Base-by-base conservation (phyloP, 2,888 invertebrate species). In the Phanerotoma sp. region DNA sequence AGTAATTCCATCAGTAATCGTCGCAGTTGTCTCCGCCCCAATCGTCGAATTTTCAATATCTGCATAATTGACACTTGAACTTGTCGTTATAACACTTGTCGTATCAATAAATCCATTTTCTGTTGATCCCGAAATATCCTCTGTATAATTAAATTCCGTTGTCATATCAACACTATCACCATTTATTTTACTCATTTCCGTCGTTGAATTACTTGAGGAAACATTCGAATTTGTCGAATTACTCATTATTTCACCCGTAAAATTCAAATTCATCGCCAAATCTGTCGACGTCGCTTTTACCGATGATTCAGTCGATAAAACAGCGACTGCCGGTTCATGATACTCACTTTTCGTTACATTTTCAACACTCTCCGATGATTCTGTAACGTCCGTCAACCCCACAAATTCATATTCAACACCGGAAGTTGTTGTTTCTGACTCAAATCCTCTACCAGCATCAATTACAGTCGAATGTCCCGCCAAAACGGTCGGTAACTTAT, bases 381-480 rank as follows among this genome's bases (percentile, higher is more conserved):
- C 45, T 5, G 62, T 60, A 7, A 59, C 54, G 4, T 73, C 72
- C 22, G 69, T 69, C 1, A 74, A 60, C 1, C 66, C 70, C 3
- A 74, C 63, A 41, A 74, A 73, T 30, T 72, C 71, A 62, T 71
- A 73, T 49, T 72, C 68, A 21, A 74, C 57, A 9, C 54, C 58
- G 1, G 68, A 63, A 1, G 69, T 62, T 5, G 67, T 66, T 2
- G 65, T 61, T 3, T 63, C 57, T 11, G 20, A 10, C 25, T 38
- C 54, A 20, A 54, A 33, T 32, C 10, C 32, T 7, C 38, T 22
- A 4, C 28, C 37, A 10, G 28, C 35, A 3, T 38, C n/a, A 20
- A 35, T 41, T 7, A 33, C 15, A 1, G 33, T 42, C 2, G 28
- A 7, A 21, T n/a, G n/a, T n/a, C n/a, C n/a, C n/a, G n/a, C n/a